Base-by-base conservation (phyloP, 2,888 invertebrate genomes). In the Lasioglossum pauxillum region DNA sequence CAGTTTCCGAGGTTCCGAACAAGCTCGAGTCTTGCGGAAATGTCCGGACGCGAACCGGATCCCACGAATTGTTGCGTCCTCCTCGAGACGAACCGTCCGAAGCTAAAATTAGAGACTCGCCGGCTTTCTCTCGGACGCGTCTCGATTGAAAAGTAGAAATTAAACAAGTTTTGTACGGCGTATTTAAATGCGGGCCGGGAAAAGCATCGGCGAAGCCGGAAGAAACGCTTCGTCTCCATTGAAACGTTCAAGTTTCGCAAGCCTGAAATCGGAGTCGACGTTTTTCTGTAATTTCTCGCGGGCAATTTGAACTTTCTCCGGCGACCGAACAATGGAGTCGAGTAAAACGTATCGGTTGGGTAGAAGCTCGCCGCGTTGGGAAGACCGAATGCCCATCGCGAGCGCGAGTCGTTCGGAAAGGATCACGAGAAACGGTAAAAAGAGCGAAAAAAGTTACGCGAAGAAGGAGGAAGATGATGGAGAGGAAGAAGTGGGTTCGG, bases 401-500 rank as follows among this genome's bases (percentile, higher is more conserved):
- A 23, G 23, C 35, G 23, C 38, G 38, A 38, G 72, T 85, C 67
- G 16, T 73, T 49, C 38, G 67, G 74, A 82, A 86, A 86, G 83
- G 79, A 83, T 81, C 76, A 73, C 71, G 71, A 71, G 73, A 84
- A 81, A 81, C 74, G 85, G 72, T 74, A 83, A 82, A 64, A 88
- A 83, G 79, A 79, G 64, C 35, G 60, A 73, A 49, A 75, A 46
- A 75, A 49, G 35, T 41, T n/a, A n/a, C 71, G 71, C 71, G 41
- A 27, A 72, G 80, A 64, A 49, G 75, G 53, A 75, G 31, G 67
- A 83, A 64, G 73, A 85, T 57, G 82, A 80, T 14, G 85, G 41
- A 84, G 86, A 83, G 75, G 79, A 83, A 85, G 88, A 92, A 91
- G 90, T 91, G 91, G 91, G 89, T 91, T 92, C 91, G 92, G 90